These are phyloP conservation scores for Emydoidea blandingii DNA, from an alignment of 2,797 vertebrate species.

Conservation along the genomic window DNA sequence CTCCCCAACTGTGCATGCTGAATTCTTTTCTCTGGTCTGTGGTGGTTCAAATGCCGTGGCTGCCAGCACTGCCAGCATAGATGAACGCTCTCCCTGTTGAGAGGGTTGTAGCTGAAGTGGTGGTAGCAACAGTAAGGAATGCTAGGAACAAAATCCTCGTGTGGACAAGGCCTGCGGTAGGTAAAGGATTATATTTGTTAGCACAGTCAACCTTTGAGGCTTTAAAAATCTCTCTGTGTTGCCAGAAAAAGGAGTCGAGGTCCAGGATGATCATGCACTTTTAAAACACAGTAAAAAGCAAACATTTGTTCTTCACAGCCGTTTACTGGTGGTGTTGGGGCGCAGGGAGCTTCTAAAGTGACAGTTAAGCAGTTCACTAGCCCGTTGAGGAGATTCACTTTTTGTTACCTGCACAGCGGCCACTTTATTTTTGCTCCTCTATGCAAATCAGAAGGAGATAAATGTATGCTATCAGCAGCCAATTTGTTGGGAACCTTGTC, in stretches of 20 bases:
- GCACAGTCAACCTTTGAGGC: background rate
- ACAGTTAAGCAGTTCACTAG: background rate
- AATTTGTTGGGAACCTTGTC: slow-evolving; percentile 52
- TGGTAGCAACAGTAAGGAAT: background rate
- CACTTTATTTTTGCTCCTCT: background rate
- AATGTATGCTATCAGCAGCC: slow-evolving; percentile 65
- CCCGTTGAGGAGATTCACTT: slow-evolving; percentile 8
- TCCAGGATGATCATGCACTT: background rate
- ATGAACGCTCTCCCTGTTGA: background rate
- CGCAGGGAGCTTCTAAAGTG: background rate
- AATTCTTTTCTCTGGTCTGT: background rate
- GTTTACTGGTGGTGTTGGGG: slow-evolving; percentile 18
- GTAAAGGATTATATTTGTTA: background rate
- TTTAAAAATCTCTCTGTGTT: background rate
- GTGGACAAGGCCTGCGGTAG: background rate
- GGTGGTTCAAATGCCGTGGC: background rate
- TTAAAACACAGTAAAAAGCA: background rate
- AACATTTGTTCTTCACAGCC: slow-evolving; percentile 31
- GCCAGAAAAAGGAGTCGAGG: background rate
- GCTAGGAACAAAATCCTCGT: background rate
- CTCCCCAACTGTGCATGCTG: background rate
- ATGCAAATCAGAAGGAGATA: slow-evolving; percentile 65
- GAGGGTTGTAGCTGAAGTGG: background rate
- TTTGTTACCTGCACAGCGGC: slow-evolving; percentile 14
- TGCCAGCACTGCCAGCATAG: background rate